Evolutionary conservation across 2,113 vertebrate genomes (phyloP).

Genomic region (Cynopterus brachyotis): DNA sequence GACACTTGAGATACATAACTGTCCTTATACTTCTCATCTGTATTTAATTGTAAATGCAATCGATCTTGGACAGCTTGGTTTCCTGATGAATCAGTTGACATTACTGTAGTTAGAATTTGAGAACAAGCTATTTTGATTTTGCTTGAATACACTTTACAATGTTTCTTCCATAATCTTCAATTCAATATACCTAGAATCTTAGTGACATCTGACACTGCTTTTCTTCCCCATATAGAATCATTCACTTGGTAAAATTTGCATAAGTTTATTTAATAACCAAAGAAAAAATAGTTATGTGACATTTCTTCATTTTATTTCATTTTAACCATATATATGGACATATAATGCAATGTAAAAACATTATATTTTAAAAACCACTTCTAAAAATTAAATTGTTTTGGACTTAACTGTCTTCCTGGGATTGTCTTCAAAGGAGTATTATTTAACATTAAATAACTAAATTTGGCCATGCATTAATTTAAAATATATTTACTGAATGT

Average conservation of each 20-base stretch:
- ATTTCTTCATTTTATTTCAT: neutral
- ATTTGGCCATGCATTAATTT: neutral
- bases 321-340: neutral
- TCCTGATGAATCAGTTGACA: neutral
- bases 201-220: neutral
- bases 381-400: constrained; percentile 36
- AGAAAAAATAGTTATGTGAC: constrained; percentile 37
- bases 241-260: neutral
- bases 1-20: neutral
- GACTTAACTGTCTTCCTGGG: neutral
- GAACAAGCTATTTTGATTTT: constrained; percentile 32
- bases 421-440: neutral
- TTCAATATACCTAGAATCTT: constrained; percentile 7
- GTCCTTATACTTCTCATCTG: neutral
- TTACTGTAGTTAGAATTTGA: neutral
- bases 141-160: neutral
- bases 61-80: neutral
- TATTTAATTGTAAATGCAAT: neutral
- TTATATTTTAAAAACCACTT: neutral
- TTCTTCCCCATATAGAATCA: neutral
- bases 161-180: neutral
- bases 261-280: neutral
- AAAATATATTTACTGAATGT: neutral
- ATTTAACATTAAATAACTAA: neutral
- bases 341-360: neutral